Evolutionary conservation across 2,888 invertebrate genomes (phyloP).

Genomic region (Ichneumoninae sp.): DNA sequence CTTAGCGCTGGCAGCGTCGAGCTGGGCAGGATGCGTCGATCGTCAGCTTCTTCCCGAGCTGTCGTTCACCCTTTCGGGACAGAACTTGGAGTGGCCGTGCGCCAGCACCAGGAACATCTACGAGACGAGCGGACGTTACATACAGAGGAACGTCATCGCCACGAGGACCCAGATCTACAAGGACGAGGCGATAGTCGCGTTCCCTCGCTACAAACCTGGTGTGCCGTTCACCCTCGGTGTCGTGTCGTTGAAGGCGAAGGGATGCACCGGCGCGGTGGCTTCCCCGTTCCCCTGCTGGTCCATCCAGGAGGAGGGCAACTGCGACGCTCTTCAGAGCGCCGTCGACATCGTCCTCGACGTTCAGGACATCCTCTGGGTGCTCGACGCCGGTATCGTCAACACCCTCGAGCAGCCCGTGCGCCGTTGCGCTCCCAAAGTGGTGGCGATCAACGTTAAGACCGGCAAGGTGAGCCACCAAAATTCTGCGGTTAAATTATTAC

Average conservation of each 20-base stretch:
- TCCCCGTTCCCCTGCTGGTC: conserved; percentile 88
- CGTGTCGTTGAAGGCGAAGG: conserved; percentile 84
- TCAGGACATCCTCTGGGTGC: conserved; percentile 89
- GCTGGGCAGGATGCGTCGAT: conserved; percentile 53
- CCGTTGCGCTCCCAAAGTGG: conserved; percentile 89
- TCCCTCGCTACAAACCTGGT: conserved; percentile 88
- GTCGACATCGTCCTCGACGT: conserved; percentile 88
- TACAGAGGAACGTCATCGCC: conserved; percentile 87
- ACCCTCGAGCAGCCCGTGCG: conserved; percentile 88
- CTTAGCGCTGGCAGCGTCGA: conserved; percentile 52
- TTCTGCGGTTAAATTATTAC: background rate
- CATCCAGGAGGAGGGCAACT: conserved; percentile 89
- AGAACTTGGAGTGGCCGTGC: conserved; percentile 84
- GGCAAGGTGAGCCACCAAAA: conserved; percentile 84
- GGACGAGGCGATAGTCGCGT: conserved; percentile 86
- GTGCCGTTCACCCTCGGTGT: conserved; percentile 89
- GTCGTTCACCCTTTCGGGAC: conserved; percentile 72
- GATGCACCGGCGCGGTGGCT: conserved; percentile 76
- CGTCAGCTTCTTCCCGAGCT: conserved; percentile 77
- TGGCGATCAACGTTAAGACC: conserved; percentile 87
- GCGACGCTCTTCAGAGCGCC: conserved; percentile 90
- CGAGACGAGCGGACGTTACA: conserved; percentile 86
- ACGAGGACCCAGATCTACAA: conserved; percentile 87
- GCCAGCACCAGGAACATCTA: conserved; percentile 86
- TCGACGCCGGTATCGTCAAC: conserved; percentile 90